Evolutionary conservation across 2,888 invertebrate genomes (phyloP).

Genomic region (Pseudococcus jackbeardsleyi): DNA sequence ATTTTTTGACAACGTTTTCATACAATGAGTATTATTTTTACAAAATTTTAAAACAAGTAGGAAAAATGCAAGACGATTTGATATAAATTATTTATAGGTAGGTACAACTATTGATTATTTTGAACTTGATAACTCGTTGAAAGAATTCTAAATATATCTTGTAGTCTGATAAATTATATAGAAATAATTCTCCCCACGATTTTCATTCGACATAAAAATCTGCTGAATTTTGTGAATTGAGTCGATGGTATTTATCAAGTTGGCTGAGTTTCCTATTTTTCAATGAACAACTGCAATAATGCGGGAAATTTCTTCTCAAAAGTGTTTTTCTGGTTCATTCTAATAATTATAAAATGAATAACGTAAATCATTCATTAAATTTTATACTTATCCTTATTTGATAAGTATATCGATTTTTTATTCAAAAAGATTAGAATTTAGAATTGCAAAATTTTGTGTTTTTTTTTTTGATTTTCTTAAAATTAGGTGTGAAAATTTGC

Average conservation of each 20-base stretch:
- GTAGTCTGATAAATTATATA: neutral
- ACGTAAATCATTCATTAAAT: neutral
- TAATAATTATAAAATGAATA: conserved; percentile 4
- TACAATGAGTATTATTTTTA: neutral
- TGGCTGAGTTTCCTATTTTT: neutral
- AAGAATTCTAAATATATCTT: neutral
- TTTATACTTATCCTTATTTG: neutral
- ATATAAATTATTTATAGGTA: neutral
- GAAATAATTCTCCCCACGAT: neutral
- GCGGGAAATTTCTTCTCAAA: neutral
- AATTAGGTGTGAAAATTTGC: no score
- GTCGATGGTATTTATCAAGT: neutral
- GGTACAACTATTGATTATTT: neutral
- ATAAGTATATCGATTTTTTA: no score
- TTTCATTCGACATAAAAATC: conserved; percentile 20
- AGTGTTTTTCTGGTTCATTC: neutral
- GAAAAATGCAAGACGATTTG: neutral
- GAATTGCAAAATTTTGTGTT: no score
- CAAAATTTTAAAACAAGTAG: neutral
- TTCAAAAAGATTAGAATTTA: no score
- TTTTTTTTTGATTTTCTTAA: no score
- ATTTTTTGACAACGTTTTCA: neutral
- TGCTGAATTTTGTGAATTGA: conserved; percentile 24
- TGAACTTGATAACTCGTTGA: neutral
- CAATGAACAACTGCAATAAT: neutral